These are phyloP conservation scores for Hippocampus guttulatus DNA, from an alignment of 2,113 vertebrate genomes.

Conservation along the genomic window DNA sequence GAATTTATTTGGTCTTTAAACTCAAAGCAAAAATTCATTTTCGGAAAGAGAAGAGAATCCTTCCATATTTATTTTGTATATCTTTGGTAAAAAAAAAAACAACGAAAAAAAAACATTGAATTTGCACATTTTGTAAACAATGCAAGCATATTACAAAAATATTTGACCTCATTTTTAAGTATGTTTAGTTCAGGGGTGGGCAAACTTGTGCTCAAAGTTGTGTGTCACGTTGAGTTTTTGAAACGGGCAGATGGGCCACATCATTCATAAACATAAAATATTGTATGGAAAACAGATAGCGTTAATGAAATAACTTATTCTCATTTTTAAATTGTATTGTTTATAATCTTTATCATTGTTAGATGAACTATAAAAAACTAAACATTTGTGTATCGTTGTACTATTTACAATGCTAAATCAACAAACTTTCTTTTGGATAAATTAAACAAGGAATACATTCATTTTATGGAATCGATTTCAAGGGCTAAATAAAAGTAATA, in stretches of 20 bases:
- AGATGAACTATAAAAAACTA: too few species aligned
- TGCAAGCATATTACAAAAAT: background rate
- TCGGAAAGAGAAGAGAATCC: background rate
- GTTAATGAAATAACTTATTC: background rate
- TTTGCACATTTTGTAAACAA: conserved; percentile 38
- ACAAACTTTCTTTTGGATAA: too few species aligned
- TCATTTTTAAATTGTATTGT: background rate
- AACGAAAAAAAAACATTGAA: background rate
- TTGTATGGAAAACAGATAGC: background rate
- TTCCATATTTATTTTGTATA: conserved; percentile 23
- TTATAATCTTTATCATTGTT: too few species aligned
- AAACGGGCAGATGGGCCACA: too few species aligned
- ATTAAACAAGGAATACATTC: too few species aligned
- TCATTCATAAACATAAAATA: background rate
- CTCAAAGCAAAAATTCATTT: conserved; percentile 27
- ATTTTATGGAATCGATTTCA: too few species aligned
- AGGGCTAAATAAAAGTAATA: too few species aligned
- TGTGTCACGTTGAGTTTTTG: too few species aligned
- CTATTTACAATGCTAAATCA: too few species aligned
- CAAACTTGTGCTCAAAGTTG: too few species aligned
- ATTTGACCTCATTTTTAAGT: conserved; percentile 23
- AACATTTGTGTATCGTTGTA: too few species aligned
- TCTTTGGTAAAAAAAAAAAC: conserved; percentile 55
- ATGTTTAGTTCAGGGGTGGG: background rate
- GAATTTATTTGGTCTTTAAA: conserved; percentile 51